A percentile compares a stretch with the other conserved stretches of the same genome.
Conservation (phyloP, 2,888 invertebrate genomes). For the Drosophila planitibia region DNA sequence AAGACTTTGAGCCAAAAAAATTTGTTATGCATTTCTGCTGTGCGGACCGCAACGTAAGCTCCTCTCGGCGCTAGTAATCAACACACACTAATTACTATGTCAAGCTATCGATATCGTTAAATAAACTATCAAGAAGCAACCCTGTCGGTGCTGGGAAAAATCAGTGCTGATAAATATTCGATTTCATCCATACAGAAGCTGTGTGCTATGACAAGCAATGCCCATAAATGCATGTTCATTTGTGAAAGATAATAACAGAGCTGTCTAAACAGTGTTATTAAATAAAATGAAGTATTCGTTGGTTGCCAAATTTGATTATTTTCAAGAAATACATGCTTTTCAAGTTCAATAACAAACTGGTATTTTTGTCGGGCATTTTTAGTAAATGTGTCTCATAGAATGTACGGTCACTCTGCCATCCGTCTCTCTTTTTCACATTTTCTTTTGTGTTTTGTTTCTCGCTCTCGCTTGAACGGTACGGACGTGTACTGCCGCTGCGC, state of each 20-base stretch:
- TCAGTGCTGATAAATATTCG: conserved; percentile 17
- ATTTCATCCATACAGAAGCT: conserved; percentile 2
- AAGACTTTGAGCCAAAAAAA: conserved; percentile 23
- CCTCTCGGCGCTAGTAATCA: conserved; percentile 52
- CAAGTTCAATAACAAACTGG: neutral
- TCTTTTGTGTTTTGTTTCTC: conserved; percentile 64
- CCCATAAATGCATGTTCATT: neutral
- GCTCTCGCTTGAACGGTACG: conserved; percentile 65
- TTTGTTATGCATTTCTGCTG: conserved; percentile 43
- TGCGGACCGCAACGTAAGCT: conserved; percentile 5
- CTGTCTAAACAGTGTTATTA: neutral
- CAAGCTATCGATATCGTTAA: conserved; percentile 23
- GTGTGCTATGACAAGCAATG: conserved; percentile 1
- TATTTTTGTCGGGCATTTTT: conserved; percentile 15
- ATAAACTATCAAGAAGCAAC: neutral
- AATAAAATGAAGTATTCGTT: neutral
- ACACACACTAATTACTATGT: conserved; percentile 47
- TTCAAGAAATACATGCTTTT: neutral
- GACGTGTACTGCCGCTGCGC: conserved; percentile 64
- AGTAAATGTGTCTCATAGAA: rapidly evolving
- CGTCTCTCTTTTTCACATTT: conserved; percentile 55
- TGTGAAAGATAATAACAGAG: neutral
- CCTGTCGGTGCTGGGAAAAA: neutral
- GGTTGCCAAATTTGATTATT: neutral
- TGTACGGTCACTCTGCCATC: conserved; percentile 29